Percentiles rank a stretch among this genome's conserved stretches.
Evolutionary conservation across 2,113 vertebrate species (phyloP).

Genomic region (Callipepla squamata): DNA sequence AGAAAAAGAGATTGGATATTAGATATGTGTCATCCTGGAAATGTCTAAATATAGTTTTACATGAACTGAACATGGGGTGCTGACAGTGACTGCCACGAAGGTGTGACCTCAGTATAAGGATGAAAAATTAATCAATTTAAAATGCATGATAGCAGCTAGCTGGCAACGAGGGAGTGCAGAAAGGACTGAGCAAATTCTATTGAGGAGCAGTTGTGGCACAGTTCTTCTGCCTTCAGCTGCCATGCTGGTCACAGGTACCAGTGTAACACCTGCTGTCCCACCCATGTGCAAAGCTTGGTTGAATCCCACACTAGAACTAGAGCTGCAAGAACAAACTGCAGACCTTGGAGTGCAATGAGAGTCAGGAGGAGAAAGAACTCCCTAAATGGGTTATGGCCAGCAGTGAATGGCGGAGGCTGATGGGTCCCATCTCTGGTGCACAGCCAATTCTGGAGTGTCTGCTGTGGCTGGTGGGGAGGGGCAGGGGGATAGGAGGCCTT

Average conservation of each 20-base stretch:
- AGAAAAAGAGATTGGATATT: slow-evolving; percentile 23
- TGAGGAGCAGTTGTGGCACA: neutral
- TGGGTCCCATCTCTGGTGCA: neutral
- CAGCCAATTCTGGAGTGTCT: neutral
- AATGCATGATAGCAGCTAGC: slow-evolving; percentile 55
- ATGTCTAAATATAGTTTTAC: slow-evolving; percentile 56
- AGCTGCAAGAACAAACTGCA: neutral
- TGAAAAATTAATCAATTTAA: slow-evolving; percentile 68
- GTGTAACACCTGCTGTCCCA: neutral
- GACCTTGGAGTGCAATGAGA: neutral
- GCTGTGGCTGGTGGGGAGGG: neutral
- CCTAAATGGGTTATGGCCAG: neutral
- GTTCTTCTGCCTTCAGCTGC: neutral
- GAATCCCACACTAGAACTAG: neutral
- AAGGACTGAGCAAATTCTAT: neutral
- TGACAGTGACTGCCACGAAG: neutral
- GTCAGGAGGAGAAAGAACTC: neutral
- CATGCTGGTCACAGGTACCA: neutral
- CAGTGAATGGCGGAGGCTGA: neutral
- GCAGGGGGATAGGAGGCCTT: neutral
- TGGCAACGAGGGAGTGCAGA: neutral
- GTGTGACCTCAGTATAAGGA: slow-evolving; percentile 19
- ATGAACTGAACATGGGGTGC: slow-evolving; percentile 23
- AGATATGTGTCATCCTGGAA: slow-evolving; percentile 15
- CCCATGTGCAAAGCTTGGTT: neutral